Evolutionary conservation across 64 coral and sea anemone genomes (phyloP).

Genomic region (Porites australiensis): DNA sequence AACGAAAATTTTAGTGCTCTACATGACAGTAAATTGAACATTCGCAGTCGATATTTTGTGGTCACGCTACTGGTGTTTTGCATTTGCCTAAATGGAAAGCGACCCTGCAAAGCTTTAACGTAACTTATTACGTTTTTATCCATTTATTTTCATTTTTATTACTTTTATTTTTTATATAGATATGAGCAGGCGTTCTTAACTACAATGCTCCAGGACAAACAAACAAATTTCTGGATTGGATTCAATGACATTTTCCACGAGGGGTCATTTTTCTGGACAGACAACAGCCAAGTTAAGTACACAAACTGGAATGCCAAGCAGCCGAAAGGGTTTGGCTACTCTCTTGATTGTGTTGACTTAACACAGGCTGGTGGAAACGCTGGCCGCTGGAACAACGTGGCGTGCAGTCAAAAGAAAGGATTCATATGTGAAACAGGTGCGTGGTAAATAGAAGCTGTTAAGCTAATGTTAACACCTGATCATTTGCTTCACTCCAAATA

Average conservation of each 20-base stretch:
- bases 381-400: conserved; percentile 70
- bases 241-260: conserved; percentile 69
- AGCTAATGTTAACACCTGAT: too few species aligned
- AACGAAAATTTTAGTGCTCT: too few species aligned
- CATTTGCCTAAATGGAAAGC: too few species aligned
- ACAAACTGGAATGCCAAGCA: conserved; percentile 88
- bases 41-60: too few species aligned
- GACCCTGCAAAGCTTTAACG: too few species aligned
- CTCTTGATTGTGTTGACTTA: conserved; percentile 72
- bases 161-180: conserved; percentile 22
- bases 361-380: conserved; percentile 13
- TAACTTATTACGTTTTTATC: too few species aligned
- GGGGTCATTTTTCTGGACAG: conserved; percentile 68
- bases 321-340: conserved; percentile 31
- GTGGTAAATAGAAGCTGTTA: background rate
- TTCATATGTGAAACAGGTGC: conserved; percentile 93
- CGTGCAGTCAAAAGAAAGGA: conserved; percentile 32
- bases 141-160: background rate
- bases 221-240: conserved; percentile 84
- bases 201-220: conserved; percentile 19
- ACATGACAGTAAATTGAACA: too few species aligned
- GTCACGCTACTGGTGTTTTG: too few species aligned
- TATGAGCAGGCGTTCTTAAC: conserved; percentile 93
- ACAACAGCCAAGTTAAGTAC: conserved; percentile 58
- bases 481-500: background rate